Base-by-base conservation (phyloP, 2,113 vertebrate species). In the Manacus vitellinus region DNA sequence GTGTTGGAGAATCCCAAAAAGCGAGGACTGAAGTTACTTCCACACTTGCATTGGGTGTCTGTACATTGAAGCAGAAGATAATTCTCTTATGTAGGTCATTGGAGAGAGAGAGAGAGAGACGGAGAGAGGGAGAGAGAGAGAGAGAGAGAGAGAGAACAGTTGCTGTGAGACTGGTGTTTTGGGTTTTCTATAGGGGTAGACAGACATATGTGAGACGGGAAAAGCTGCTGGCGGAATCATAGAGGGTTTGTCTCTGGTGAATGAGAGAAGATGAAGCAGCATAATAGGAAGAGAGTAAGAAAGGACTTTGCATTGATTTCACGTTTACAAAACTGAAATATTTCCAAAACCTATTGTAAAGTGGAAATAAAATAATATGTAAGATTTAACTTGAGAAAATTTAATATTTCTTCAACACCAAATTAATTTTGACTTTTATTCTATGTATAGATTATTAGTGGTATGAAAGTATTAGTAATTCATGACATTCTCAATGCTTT, bases 191-290 rank as follows among this genome's bases (percentile, higher is more conserved):
- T 8, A n/a, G 14, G 6, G 15, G 4, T 65, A 35, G 44, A 44
- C 4, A n/a, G 59, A 43, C 0, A 0, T 51, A 0, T 20, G 14
- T 33, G 51, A 43, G 59, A 30, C 30, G 24, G 44, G 14, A 41
- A 55, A 67, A 92, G 24, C 24, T 82, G 17, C 24, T 63, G 17
- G 9, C 85, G 11, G 54, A 68, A 49, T 39, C 15, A 1, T 37
- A n/a, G 37, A 71, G 8, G 6, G 8, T 61, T 85, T n/a, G 33
- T 11, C 33, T 43, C 23, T 28, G 24, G 10, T 70, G 17, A 47
- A 35, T 65, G n/a, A 85, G 11, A 59, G 39, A 61, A 66, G 28
- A 17, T 88, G 58, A 86, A 76, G 23, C 62, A 92, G 51, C 52
- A 14, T 25, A 33, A 21, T 0, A 5, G 56, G 27, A 72, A 9